A percentile compares a stretch with the other conserved stretches of the same genome.
phyloP scores from a whole-genome alignment of 2,888 invertebrate species.

The Hesperia comma region DNA sequence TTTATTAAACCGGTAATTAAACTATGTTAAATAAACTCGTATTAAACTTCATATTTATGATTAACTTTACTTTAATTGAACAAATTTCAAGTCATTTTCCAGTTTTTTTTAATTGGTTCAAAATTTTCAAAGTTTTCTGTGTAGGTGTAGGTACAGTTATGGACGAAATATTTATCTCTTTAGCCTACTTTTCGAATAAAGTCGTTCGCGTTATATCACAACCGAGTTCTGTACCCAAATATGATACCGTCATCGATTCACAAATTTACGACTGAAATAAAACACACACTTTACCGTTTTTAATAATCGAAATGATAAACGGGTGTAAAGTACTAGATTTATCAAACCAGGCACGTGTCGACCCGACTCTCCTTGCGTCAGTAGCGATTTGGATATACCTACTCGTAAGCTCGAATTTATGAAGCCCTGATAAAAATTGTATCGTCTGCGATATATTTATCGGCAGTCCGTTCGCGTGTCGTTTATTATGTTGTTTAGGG shows the following conservation, averaged over 20 bases:
- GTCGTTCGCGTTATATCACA: background rate
- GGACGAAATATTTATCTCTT: too few species aligned
- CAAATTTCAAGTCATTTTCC: too few species aligned
- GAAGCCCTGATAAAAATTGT: constrained; percentile 75
- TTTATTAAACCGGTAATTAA: too few species aligned
- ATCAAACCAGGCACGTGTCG: constrained; percentile 61
- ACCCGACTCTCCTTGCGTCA: constrained; percentile 53
- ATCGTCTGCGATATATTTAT: constrained; percentile 66
- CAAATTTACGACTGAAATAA: constrained; percentile 28
- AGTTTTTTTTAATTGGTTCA: too few species aligned
- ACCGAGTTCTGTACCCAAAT: background rate
- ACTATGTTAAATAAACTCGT: too few species aligned
- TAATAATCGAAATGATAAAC: constrained; percentile 53
- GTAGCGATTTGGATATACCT: constrained; percentile 61
- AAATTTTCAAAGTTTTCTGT: too few species aligned
- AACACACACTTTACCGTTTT: constrained; percentile 44
- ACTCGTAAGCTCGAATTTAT: constrained; percentile 72
- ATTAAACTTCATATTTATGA: too few species aligned
- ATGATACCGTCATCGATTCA: constrained; percentile 13
- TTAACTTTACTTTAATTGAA: too few species aligned
- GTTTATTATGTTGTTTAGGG: constrained; percentile 27
- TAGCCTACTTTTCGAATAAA: background rate
- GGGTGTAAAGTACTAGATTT: constrained; percentile 57
- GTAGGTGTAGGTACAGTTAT: too few species aligned
- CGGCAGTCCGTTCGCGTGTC: constrained; percentile 40